Conservation (phyloP, 2,113 vertebrate species). For the Tylochromis polylepis region DNA sequence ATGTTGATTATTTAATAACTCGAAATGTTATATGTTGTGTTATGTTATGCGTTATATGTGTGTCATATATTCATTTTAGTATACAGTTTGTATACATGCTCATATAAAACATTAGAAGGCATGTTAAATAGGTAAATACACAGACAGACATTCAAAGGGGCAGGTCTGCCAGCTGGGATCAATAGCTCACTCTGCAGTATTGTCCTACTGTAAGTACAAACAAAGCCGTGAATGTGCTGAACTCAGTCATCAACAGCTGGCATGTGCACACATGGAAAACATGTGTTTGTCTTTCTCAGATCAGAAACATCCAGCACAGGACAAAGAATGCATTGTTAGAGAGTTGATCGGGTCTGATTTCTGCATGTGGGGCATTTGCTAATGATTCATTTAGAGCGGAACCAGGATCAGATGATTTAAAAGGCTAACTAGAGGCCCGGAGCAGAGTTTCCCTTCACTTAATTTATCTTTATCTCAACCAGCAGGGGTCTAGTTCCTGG, state of each 20-base stretch:
- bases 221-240: conserved; percentile 45
- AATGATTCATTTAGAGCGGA: background rate
- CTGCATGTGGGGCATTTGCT: background rate
- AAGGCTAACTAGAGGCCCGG: background rate
- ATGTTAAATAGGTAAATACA: background rate
- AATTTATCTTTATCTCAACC: background rate
- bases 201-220: conserved; percentile 26
- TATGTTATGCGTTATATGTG: background rate
- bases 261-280: conserved; percentile 3
- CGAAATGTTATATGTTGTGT: background rate
- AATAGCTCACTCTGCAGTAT: background rate
- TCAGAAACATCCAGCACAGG: conserved; percentile 20
- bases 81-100: background rate
- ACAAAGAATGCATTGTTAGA: conserved; percentile 35
- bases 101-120: background rate
- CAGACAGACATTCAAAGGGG: background rate
- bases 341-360: background rate
- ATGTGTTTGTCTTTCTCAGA: conserved; percentile 21
- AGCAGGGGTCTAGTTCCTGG: background rate
- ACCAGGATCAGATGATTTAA: background rate
- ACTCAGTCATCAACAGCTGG: conserved; percentile 15
- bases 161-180: background rate
- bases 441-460: background rate
- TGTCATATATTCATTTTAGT: background rate
- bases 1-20: background rate